phyloP scores from a whole-genome alignment of 1,140 invertebrate species.

The Diabrotica undecimpunctata region DNA sequence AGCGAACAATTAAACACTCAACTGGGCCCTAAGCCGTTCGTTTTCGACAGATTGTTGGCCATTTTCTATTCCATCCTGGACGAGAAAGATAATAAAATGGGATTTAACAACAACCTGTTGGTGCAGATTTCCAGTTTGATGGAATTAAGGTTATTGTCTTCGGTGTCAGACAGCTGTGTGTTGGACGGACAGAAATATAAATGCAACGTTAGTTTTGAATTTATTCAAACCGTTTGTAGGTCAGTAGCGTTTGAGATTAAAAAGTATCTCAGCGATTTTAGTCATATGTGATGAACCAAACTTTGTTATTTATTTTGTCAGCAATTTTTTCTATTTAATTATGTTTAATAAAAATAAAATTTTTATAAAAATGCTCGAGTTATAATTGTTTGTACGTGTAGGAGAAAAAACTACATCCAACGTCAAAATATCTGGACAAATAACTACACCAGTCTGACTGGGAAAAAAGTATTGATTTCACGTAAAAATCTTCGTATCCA shows the following conservation, averaged over 20 bases:
- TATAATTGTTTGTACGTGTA: no score
- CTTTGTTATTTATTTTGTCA: no score
- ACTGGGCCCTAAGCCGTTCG: constrained; percentile 76
- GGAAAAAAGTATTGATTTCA: no score
- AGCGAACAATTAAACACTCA: constrained; percentile 54
- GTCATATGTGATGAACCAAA: constrained; percentile 35
- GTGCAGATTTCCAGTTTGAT: constrained; percentile 75
- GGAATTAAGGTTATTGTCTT: constrained; percentile 62
- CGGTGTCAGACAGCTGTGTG: constrained; percentile 59
- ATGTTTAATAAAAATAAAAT: no score
- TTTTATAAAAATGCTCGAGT: no score
- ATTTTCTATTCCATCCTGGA: constrained; percentile 90
- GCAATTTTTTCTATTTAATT: no score
- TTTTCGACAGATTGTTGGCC: constrained; percentile 77
- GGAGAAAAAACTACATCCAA: no score
- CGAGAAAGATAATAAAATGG: constrained; percentile 77
- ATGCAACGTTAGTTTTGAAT: constrained; percentile 69
- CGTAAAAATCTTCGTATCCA: no score
- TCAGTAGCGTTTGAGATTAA: constrained; percentile 69
- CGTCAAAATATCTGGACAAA: no score
- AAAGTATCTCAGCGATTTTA: constrained; percentile 73
- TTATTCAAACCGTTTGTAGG: constrained; percentile 63
- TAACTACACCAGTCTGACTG: no score
- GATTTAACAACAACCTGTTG: constrained; percentile 77
- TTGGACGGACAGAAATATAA: constrained; percentile 68